Evolutionary conservation across 2,888 invertebrate species (phyloP).

Genomic region (Hirtodrosophila cameraria): DNA sequence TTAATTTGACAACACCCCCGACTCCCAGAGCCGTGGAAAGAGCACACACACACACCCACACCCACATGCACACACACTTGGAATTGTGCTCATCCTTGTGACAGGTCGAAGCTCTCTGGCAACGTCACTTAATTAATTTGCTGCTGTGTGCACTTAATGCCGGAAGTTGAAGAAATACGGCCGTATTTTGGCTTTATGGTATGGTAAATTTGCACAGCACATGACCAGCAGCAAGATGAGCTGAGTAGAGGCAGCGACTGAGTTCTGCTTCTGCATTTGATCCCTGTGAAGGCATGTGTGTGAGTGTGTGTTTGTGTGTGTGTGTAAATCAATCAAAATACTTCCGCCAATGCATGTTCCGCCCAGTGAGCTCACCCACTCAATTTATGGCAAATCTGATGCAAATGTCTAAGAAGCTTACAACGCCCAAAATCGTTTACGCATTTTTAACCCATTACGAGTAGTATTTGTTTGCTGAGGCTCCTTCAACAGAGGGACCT

Average conservation of each 20-base stretch:
- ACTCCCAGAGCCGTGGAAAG: too few relatives aligned
- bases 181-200: conserved; percentile 60
- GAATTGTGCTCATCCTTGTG: conserved; percentile 15
- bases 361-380: conserved; percentile 29
- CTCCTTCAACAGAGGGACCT: conserved; percentile 11
- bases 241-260: conserved; percentile 39
- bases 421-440: conserved; percentile 72
- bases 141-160: conserved; percentile 67
- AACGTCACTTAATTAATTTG: conserved; percentile 76
- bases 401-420: conserved; percentile 76
- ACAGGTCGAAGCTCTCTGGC: conserved; percentile 44
- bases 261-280: conserved; percentile 32
- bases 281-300: conserved; percentile 8
- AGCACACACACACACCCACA: conserved; percentile 3
- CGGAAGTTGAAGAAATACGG: conserved; percentile 75
- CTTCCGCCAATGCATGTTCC: conserved; percentile 57
- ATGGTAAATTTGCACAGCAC: conserved; percentile 56
- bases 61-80: background rate
- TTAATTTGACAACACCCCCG: conserved; percentile 65
- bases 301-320: conserved; percentile 19
- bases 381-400: conserved; percentile 73
- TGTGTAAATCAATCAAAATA: conserved; percentile 74
- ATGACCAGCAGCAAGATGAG: conserved; percentile 45
- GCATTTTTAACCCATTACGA: conserved; percentile 76
- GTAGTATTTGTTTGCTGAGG: background rate